Conservation (phyloP, 2,888 invertebrate species). For the Blera fallax region DNA sequence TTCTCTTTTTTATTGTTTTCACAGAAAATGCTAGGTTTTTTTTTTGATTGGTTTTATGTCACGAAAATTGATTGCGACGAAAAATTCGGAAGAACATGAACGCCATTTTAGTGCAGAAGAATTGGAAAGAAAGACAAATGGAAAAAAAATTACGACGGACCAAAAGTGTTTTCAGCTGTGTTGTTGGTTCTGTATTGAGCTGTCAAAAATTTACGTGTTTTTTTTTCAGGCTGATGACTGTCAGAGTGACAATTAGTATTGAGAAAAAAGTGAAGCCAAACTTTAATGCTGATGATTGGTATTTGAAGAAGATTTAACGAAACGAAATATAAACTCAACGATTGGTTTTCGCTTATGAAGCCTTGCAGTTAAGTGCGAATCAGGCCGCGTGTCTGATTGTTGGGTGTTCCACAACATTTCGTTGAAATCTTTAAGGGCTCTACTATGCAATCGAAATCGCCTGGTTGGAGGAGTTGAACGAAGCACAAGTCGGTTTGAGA, state of each 20-base stretch:
- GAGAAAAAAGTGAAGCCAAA: not conserved
- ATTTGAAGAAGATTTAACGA: too few species aligned
- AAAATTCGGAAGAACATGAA: slow-evolving; percentile 48
- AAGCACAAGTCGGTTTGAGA: too few species aligned
- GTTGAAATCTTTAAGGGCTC: too few species aligned
- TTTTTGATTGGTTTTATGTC: slow-evolving; percentile 42
- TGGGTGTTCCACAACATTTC: too few species aligned
- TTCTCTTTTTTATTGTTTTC: not conserved
- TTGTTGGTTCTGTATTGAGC: slow-evolving; percentile 44
- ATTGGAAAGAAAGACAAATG: slow-evolving; percentile 60
- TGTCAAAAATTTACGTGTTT: not conserved
- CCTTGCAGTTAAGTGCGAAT: too few species aligned
- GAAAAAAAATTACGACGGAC: slow-evolving; percentile 40
- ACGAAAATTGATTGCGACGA: slow-evolving; percentile 60
- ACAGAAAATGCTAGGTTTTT: not conserved
- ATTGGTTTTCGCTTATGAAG: too few species aligned
- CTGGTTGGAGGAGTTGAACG: too few species aligned
- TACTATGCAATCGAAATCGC: too few species aligned
- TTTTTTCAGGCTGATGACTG: not conserved
- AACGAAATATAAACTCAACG: too few species aligned
- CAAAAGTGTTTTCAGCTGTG: slow-evolving; percentile 31
- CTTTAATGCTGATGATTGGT: not conserved
- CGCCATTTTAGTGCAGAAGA: slow-evolving; percentile 68
- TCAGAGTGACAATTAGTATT: not conserved
- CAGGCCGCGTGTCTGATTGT: too few species aligned